Conservation (phyloP, 92 coral and sea anemone species). For the Epizoanthus rinbou region DNA sequence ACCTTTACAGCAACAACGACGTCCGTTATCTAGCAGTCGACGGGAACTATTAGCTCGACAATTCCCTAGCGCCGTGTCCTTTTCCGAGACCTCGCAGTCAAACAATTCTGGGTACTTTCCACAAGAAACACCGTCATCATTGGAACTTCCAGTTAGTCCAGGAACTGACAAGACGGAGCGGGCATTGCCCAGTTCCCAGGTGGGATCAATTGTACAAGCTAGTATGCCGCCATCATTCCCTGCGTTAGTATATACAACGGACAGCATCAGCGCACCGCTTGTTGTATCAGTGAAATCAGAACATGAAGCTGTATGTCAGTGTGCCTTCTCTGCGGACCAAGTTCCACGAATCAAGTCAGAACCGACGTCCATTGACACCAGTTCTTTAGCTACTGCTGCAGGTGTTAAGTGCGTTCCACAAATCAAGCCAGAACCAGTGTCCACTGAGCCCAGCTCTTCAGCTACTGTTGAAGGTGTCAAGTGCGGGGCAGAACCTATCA, state of each 20-base stretch:
- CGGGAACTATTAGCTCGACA: too few species aligned
- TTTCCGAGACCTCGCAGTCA: background rate
- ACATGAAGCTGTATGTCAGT: background rate
- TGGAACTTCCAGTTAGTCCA: background rate
- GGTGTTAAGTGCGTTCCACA: background rate
- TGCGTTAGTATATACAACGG: background rate
- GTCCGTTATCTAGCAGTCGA: background rate
- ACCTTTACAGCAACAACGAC: background rate
- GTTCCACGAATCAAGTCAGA: background rate
- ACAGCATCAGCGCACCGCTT: background rate
- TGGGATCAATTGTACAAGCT: background rate
- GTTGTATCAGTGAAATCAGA: slow-evolving; percentile 16
- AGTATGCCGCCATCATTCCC: background rate
- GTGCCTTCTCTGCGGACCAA: background rate
- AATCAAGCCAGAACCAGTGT: background rate
- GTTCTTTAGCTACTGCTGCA: background rate
- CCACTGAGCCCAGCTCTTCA: background rate
- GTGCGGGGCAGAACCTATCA: background rate
- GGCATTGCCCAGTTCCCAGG: background rate
- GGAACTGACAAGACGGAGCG: background rate
- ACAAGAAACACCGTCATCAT: too few species aligned
- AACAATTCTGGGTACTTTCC: background rate
- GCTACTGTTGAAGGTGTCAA: background rate
- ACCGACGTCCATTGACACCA: background rate
- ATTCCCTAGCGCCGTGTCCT: background rate